Evolutionary conservation across 2,113 vertebrate genomes (phyloP), one percentile per base, ranked within the genome.

Genomic region (Pluvianellus socialis): DNA sequence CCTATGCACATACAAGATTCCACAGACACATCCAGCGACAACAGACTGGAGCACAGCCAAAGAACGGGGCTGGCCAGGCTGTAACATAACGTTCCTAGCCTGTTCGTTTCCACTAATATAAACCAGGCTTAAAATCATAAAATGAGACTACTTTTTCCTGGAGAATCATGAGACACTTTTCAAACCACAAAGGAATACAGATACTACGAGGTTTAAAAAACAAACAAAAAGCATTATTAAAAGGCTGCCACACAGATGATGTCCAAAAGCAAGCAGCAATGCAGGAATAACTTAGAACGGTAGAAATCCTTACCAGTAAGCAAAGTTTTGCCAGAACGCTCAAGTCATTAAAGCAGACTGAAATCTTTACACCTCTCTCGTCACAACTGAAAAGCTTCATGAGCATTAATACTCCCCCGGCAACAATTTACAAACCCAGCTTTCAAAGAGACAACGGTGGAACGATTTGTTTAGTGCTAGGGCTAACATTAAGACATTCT

Each of bases 251-350:
- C 13, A 26, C 10, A 53, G 35, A 14, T 47, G 20, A 79, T 7
- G 33, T 33, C 21, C 65, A 71, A 77, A 89, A 47, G 15, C 12
- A 90, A 87, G 21, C 0, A 76, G 26, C 30, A 79, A 82, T 7
- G 21, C 42, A 71, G 32, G 6, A 45, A 14, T 35, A 82, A 66
- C 6, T 8, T 0, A 14, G 16, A 91, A 56, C 0, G 1, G 53
- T 0, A 49, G 47, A 85, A 89, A 86, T 38, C 28, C 26, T 67
- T 30, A 74, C 8, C 17, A 87, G 63, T 86, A 86, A 55, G 9
- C 20, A 67, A 66, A 53, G 23, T 68, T 94, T 47, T n/a, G 6
- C 35, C 62, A 44, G 2, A 93, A 56, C 17, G 68, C 3, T 7
- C 16, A 71, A 49, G 18, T 14, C 58, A 65, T 14, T 61, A 72